Conservation (phyloP, 2,113 vertebrate genomes). For the Apeltes quadracus region DNA sequence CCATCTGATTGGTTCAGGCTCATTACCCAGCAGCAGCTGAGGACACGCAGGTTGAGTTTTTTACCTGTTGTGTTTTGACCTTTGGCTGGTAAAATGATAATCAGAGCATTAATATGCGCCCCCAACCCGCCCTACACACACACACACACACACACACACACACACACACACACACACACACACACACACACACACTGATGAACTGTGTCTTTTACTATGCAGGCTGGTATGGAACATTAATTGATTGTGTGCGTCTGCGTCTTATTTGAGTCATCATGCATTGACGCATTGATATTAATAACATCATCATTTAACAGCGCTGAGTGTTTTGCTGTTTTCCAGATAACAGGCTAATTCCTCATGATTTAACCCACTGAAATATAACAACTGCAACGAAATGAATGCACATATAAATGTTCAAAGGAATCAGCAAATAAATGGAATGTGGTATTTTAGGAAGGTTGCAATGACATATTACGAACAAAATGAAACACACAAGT, state of each 20-base stretch:
- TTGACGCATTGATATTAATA: conserved; percentile 38
- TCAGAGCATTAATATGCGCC: conserved; percentile 26
- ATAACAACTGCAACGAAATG: neutral
- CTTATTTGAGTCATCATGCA: conserved; percentile 31
- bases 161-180: no score
- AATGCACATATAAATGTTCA: neutral
- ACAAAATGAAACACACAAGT: neutral
- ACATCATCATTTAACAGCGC: conserved; percentile 11
- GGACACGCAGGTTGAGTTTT: conserved; percentile 18
- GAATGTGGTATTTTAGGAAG: neutral
- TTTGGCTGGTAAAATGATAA: conserved; percentile 33
- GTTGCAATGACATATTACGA: neutral
- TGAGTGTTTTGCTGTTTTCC: conserved; percentile 6
- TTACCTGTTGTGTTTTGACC: conserved; percentile 27
- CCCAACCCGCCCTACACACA: neutral
- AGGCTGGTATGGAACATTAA: neutral
- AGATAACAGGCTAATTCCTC: conserved; percentile 21
- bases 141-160: no score
- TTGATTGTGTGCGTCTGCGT: neutral
- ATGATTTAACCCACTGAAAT: neutral
- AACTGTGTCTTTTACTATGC: neutral
- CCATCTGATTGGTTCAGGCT: conserved; percentile 28
- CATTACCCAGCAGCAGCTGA: conserved; percentile 11
- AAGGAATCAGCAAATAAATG: no score
- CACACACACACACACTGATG: no score